Percentiles rank a stretch among this genome's conserved stretches.
phyloP scores from a whole-genome alignment of 2,113 vertebrate genomes.

The Lycocorax pyrrhopterus region DNA sequence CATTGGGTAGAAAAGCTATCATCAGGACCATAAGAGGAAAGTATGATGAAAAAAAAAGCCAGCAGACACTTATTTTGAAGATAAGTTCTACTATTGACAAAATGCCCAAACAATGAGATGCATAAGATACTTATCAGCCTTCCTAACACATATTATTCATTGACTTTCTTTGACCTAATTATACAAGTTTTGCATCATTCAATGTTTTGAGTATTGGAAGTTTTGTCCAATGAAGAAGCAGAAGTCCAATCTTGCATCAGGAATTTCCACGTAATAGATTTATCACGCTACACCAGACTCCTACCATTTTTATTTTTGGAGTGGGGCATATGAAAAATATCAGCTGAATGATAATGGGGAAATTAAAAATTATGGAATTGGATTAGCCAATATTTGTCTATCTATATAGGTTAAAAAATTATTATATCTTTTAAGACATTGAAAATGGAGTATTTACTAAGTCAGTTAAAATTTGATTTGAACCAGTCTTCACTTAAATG shows the following conservation, averaged over 20 bases:
- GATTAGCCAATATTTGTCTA: not conserved
- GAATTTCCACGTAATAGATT: not conserved
- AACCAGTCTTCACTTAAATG: not conserved
- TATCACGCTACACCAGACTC: not conserved
- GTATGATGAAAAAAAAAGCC: not conserved
- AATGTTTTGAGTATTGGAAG: not conserved
- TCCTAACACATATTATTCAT: not conserved
- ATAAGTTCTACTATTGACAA: not conserved
- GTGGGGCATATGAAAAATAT: not conserved
- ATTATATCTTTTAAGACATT: not conserved
- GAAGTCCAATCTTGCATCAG: not conserved
- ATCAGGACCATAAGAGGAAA: not conserved
- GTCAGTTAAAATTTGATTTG: not conserved
- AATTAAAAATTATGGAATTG: not conserved
- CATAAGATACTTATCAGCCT: not conserved
- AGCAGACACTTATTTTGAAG: not conserved
- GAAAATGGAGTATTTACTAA: not conserved
- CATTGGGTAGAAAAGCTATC: not conserved
- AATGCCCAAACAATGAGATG: not conserved
- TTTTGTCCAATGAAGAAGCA: not conserved
- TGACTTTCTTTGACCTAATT: not conserved
- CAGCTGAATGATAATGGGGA: not conserved
- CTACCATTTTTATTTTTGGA: not conserved
- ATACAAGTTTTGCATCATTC: not conserved
- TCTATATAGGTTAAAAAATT: not conserved